These are phyloP conservation scores for Monoplex corrugatus DNA, from an alignment of 2,888 invertebrate genomes.

Conservation along the genomic window DNA sequence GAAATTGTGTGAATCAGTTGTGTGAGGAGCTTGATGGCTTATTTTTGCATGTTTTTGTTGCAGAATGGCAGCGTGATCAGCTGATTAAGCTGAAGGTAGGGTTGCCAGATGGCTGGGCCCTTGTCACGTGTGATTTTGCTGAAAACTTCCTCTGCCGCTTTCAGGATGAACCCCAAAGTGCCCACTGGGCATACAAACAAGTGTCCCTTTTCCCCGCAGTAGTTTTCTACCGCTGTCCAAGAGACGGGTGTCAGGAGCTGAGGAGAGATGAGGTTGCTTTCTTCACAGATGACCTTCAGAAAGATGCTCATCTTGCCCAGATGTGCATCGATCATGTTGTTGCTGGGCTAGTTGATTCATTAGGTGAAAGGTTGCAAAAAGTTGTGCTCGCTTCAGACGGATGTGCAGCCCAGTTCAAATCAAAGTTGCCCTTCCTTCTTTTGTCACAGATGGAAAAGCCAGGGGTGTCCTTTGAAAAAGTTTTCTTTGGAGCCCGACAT, in stretches of 20 bases:
- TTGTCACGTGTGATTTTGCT: slow-evolving; percentile 43
- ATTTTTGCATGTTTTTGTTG: background rate
- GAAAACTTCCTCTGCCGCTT: slow-evolving; percentile 47
- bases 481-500: slow-evolving; percentile 43
- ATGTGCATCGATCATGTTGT: background rate
- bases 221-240: background rate
- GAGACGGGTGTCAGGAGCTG: slow-evolving; percentile 24
- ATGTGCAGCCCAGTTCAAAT: slow-evolving; percentile 44
- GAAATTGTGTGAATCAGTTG: slow-evolving; percentile 9
- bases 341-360: background rate
- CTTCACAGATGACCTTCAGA: slow-evolving; percentile 19
- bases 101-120: slow-evolving; percentile 41
- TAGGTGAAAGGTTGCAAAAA: background rate
- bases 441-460: background rate
- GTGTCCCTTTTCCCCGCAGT: slow-evolving; percentile 43
- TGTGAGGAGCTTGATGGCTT: background rate
- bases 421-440: slow-evolving; percentile 39
- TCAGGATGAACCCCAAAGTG: slow-evolving; percentile 48
- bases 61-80: slow-evolving; percentile 34
- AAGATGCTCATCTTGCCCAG: slow-evolving; percentile 31
- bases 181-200: slow-evolving; percentile 48
- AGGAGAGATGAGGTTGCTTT: slow-evolving; percentile 10
- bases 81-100: background rate
- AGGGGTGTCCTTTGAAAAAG: background rate
- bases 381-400: slow-evolving; percentile 44